Conservation (phyloP, 2,888 invertebrate species). For the Cylindroiulus punctatus region DNA sequence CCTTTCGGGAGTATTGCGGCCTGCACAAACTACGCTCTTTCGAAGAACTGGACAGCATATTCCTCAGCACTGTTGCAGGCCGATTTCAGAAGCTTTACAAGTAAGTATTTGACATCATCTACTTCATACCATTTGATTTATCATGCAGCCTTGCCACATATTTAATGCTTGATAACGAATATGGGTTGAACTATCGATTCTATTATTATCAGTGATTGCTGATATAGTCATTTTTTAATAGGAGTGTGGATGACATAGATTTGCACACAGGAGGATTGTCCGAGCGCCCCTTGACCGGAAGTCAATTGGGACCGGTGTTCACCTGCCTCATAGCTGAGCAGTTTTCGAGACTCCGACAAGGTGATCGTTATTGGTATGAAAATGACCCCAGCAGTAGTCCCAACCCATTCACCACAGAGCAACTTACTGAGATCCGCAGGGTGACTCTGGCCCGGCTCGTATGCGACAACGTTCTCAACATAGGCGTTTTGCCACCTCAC, state of each 20-base stretch:
- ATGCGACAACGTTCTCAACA: conserved; percentile 51
- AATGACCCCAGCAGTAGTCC: conserved; percentile 58
- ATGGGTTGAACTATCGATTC: neutral
- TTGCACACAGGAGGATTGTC: conserved; percentile 63
- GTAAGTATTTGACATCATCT: neutral
- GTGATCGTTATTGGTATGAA: conserved; percentile 65
- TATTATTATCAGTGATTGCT: too few relatives aligned
- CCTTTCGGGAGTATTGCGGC: conserved; percentile 63
- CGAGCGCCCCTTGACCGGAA: conserved; percentile 62
- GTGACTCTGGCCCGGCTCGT: conserved; percentile 50
- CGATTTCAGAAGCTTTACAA: conserved; percentile 36
- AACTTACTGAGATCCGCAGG: conserved; percentile 47
- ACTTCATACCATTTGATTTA: too few relatives aligned
- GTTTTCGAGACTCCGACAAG: conserved; percentile 62
- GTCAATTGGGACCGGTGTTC: conserved; percentile 64
- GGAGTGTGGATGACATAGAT: conserved; percentile 64
- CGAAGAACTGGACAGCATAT: conserved; percentile 62
- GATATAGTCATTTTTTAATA: neutral
- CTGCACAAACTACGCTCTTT: conserved; percentile 61
- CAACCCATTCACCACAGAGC: conserved; percentile 58
- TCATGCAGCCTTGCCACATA: too few relatives aligned
- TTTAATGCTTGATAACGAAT: too few relatives aligned
- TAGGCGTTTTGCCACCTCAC: neutral
- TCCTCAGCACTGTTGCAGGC: neutral
- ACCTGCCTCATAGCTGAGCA: conserved; percentile 64